A percentile compares a stretch with the other conserved stretches of the same genome.
phyloP scores from a whole-genome alignment of 2,113 vertebrate genomes.

The Ciconia maguari region DNA sequence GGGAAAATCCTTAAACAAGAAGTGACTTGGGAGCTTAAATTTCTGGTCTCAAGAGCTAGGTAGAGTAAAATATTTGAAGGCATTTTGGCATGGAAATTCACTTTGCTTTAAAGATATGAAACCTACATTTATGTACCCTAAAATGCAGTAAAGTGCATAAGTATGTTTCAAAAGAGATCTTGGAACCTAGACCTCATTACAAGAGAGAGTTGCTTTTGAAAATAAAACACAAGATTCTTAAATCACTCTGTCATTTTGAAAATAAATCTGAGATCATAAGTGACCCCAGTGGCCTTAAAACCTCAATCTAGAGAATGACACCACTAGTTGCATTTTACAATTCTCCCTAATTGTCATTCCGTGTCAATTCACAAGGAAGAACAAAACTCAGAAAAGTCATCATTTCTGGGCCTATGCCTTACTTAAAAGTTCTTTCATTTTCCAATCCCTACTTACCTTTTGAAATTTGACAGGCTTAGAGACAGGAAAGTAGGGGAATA shows the following conservation, averaged over 20 bases:
- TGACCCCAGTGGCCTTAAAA: constrained; percentile 22
- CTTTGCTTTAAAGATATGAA: background rate
- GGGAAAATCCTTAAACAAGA: background rate
- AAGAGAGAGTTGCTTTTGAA: background rate
- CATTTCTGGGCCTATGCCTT: background rate
- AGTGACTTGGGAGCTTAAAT: background rate
- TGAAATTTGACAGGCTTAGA: constrained; percentile 5
- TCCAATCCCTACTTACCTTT: background rate
- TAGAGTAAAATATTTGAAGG: background rate
- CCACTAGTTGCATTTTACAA: background rate
- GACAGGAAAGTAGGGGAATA: background rate
- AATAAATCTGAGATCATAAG: constrained; percentile 20
- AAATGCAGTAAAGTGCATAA: background rate
- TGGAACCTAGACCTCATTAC: constrained; percentile 1
- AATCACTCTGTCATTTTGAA: constrained; percentile 39
- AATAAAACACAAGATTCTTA: constrained; percentile 20
- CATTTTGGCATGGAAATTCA: background rate
- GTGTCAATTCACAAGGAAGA: background rate
- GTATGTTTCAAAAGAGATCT: background rate
- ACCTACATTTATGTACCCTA: background rate
- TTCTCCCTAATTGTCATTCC: constrained; percentile 2
- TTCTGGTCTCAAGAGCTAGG: background rate
- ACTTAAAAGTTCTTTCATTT: background rate
- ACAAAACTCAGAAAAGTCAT: background rate
- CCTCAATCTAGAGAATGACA: background rate